A percentile compares a stretch with the other conserved stretches of the same genome.
phyloP scores from a whole-genome alignment of 2,888 invertebrate genomes.

The Allygus modestus region DNA sequence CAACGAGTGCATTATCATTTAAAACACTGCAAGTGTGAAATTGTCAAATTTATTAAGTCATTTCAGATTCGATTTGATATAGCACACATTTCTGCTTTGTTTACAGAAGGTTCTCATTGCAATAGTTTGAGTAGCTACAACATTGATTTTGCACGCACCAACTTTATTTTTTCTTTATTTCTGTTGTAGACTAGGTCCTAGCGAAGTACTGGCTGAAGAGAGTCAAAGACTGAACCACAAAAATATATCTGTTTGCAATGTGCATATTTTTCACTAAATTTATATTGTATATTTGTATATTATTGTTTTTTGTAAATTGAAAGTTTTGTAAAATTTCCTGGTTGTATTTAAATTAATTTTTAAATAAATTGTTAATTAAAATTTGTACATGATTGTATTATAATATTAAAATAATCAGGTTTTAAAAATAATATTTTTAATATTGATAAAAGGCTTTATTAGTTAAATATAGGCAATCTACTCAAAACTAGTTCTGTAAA shows the following conservation, averaged over 20 bases:
- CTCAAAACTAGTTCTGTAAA: neutral
- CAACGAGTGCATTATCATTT: too few relatives aligned
- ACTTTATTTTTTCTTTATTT: conserved; percentile 36
- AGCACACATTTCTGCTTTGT: too few relatives aligned
- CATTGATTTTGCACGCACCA: neutral
- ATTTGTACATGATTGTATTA: conserved; percentile 38
- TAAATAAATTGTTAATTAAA: conserved; percentile 35
- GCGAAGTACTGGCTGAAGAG: conserved; percentile 32
- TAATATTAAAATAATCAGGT: neutral
- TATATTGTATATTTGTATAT: conserved; percentile 53
- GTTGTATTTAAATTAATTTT: conserved; percentile 45
- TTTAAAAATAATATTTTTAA: neutral
- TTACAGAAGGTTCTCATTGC: neutral
- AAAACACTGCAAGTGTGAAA: too few relatives aligned
- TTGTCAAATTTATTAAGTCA: too few relatives aligned
- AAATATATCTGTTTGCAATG: conserved; percentile 43
- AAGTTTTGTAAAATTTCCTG: neutral
- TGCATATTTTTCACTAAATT: conserved; percentile 53
- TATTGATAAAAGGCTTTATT: neutral
- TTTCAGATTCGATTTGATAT: too few relatives aligned
- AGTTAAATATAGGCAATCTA: neutral
- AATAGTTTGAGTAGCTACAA: neutral
- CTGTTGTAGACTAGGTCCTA: conserved; percentile 56
- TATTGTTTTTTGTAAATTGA: conserved; percentile 27
- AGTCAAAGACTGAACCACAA: conserved; percentile 49